These are phyloP conservation scores for Lasioglossum morio DNA, from an alignment of 2,888 invertebrate genomes.

Conservation along the genomic window DNA sequence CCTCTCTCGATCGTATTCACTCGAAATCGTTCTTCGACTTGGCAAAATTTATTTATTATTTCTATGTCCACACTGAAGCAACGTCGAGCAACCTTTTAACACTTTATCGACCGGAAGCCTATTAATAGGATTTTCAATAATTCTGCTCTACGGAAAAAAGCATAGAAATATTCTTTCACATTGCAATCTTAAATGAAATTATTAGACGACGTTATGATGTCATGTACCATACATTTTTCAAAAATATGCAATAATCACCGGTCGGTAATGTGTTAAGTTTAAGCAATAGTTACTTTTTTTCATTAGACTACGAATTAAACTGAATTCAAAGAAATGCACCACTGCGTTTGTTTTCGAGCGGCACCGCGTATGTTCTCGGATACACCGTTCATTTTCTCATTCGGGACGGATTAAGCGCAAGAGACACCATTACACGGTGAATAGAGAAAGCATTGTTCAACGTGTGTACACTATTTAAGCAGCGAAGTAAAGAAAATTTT, in stretches of 20 bases:
- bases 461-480: not conserved
- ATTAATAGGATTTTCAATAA: no score
- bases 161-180: no score
- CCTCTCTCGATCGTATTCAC: not conserved
- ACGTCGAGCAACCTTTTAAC: not conserved
- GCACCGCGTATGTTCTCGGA: not conserved
- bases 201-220: no score
- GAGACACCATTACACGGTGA: not conserved
- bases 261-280: no score
- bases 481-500: conserved; percentile 13
- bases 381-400: not conserved
- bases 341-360: not conserved
- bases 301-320: no score
- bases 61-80: not conserved
- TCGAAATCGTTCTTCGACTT: not conserved
- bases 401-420: not conserved
- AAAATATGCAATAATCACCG: no score
- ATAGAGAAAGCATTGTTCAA: conserved; percentile 5
- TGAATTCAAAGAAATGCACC: no score
- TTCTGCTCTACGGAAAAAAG: no score
- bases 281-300: no score
- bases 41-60: not conserved
- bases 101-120: no score
- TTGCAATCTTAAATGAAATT: no score
- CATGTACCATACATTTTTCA: no score